Base-by-base conservation (phyloP, 2,888 invertebrate species). In the Hirtodrosophila trivittata region DNA sequence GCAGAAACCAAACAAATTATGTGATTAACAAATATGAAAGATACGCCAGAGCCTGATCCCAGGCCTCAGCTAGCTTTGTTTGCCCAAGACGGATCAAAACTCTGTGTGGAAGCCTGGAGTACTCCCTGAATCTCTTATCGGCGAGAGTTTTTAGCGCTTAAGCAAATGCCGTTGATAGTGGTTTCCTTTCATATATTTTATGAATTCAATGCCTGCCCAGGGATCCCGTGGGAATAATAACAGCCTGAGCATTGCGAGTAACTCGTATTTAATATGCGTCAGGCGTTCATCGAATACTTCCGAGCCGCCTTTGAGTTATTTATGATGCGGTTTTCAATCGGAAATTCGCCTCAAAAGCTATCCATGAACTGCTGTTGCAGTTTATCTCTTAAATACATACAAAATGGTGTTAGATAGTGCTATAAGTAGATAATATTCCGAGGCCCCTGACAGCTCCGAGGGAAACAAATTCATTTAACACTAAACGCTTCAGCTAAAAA, bases 221-320 rank as follows among this genome's bases (percentile, higher is more conserved):
- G 35, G 37, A 32, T 76, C 80, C 80, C 80, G 80, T 80, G 80
- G 80, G 83, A 80, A 80, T 83, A 76, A 66, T 76, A 80, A 74
- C 74, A 69, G 74, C 35, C 38, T 35, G 35, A 21, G 50, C 42
- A 37, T 52, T n/a, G n/a, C n/a, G n/a, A n/a, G n/a, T 60, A 41
- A 62, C 59, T 45, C 73, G 43, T 70, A 45, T 66, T 82, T 82
- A 84, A 81, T 82, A 82, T 82, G 66, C 81, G 50, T 28, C 45
- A 32, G 41, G 47, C 68, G 73, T 81, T 59, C 66, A 26, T 56
- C 35, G 43, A 58, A 5, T 21, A 77, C 81, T 84, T 82, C 81
- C 81, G 81, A 81, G 14, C 57, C 45, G 70, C 28, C 26, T 54
- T 47, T 63, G 52, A 38, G 43, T 74, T 39, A 58, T 74, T 69